Conservation (phyloP, 2,888 invertebrate species). For the Mimachlamys varia region DNA sequence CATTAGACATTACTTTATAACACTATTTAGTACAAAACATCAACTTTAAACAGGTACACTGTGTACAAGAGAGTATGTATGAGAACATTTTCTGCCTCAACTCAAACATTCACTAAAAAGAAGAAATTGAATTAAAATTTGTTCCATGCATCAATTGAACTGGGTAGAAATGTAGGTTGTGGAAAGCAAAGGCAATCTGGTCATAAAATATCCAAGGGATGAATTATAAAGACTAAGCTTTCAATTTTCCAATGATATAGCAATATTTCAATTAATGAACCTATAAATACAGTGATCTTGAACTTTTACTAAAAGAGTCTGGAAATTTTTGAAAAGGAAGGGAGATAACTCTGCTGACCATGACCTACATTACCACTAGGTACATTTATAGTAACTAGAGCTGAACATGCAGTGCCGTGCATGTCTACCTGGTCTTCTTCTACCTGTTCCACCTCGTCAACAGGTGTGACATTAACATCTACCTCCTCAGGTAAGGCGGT, state of each 20-base stretch:
- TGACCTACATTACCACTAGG: background rate
- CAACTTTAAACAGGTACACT: background rate
- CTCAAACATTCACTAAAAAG: no score
- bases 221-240: no score
- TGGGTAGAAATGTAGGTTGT: background rate
- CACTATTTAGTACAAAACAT: background rate
- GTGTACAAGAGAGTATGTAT: background rate
- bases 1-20: background rate
- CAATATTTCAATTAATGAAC: background rate
- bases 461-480: background rate
- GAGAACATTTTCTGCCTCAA: background rate
- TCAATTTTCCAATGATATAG: background rate
- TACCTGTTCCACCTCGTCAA: constrained; percentile 7
- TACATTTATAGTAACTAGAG: background rate
- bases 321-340: background rate
- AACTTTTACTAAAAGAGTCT: background rate
- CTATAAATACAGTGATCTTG: background rate
- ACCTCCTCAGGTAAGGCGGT: background rate
- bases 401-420: constrained; percentile 13
- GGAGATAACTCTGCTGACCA: background rate
- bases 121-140: background rate
- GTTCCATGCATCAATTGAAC: background rate
- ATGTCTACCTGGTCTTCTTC: constrained; percentile 16
- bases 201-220: no score
- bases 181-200: background rate